phyloP scores from a whole-genome alignment of 2,888 invertebrate species.

The Synanthedon tipuliformis region DNA sequence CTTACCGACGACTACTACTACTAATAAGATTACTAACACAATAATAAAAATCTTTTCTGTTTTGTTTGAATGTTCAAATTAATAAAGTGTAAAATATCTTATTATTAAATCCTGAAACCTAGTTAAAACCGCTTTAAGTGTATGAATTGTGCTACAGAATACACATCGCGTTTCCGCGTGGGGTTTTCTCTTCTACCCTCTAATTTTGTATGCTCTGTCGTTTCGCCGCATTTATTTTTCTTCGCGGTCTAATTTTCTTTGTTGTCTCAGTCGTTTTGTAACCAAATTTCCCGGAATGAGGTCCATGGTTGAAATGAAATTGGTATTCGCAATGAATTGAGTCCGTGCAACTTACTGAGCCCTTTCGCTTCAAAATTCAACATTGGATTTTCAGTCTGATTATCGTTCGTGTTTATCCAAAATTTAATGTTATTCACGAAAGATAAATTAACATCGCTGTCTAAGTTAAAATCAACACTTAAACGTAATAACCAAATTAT shows the following conservation, averaged over 20 bases:
- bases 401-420: constrained; percentile 1
- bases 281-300: constrained; percentile 63
- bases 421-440: no score
- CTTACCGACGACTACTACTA: no score
- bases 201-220: constrained; percentile 64
- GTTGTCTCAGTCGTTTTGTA: constrained; percentile 64
- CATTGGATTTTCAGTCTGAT: constrained; percentile 53
- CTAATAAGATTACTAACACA: no score
- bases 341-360: constrained; percentile 34
- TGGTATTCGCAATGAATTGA: constrained; percentile 63
- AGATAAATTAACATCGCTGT: no score
- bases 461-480: no score
- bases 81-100: no score
- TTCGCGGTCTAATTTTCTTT: constrained; percentile 66
- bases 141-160: neutral
- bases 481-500: no score
- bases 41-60: no score
- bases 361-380: constrained; percentile 26
- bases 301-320: constrained; percentile 60
- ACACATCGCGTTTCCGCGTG: neutral
- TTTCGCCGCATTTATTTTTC: constrained; percentile 65
- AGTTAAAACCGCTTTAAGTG: neutral
- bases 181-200: constrained; percentile 19
- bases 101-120: neutral
- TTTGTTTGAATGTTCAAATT: no score